Percentiles rank a stretch among this genome's conserved stretches.
These are phyloP conservation scores for Rousettus madagascariensis DNA, from an alignment of 2,797 vertebrate species.

Conservation along the genomic window DNA sequence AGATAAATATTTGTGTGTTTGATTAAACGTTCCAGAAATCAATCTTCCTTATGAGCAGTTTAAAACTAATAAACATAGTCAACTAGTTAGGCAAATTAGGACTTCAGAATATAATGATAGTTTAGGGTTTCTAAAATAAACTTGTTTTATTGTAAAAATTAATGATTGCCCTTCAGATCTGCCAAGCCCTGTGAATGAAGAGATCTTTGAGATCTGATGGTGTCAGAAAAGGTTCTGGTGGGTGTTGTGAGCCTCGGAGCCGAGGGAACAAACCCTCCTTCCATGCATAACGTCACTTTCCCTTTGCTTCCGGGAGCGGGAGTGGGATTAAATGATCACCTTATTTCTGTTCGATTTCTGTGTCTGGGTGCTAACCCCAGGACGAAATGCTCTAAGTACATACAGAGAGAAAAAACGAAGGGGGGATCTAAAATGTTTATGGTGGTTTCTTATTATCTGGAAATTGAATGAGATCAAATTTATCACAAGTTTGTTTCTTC, in stretches of 20 bases:
- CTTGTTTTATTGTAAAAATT: background rate
- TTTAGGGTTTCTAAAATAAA: background rate
- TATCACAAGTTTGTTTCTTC: background rate
- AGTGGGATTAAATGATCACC: background rate
- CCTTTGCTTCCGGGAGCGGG: background rate
- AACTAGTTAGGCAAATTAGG: conserved; percentile 16
- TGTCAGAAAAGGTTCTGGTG: background rate
- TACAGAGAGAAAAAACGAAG: background rate
- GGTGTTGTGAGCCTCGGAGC: background rate
- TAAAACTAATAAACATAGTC: conserved; percentile 62
- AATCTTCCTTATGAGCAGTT: conserved; percentile 44
- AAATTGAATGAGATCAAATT: background rate
- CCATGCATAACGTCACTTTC: background rate
- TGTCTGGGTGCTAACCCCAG: background rate
- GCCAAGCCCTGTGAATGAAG: background rate
- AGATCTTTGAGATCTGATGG: background rate
- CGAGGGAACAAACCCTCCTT: background rate
- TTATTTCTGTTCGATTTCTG: background rate
- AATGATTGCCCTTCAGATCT: background rate
- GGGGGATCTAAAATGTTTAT: background rate
- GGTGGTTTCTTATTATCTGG: background rate
- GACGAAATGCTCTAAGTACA: background rate
- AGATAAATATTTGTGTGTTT: conserved; percentile 64
- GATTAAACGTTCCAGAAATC: conserved; percentile 67
- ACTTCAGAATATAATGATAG: background rate